Base-by-base conservation (phyloP, 2,113 vertebrate species). In the Geococcyx californianus region DNA sequence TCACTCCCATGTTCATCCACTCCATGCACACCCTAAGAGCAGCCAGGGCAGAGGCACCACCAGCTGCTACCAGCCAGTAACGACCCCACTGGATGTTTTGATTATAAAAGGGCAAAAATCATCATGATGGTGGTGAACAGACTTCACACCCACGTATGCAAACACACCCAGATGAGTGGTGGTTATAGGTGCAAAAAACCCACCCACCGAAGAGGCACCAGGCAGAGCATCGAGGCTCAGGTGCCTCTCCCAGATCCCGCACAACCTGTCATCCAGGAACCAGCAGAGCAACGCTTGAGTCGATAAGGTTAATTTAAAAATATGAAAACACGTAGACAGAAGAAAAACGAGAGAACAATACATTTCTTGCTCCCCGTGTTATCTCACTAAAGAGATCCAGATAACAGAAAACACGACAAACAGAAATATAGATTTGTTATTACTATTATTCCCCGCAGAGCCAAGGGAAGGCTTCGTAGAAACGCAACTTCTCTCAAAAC, bases 351-450 rank as follows among this genome's bases (percentile, higher is more conserved):
- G 23, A 68, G 11, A 86, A 44, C 7, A 2, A 34, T 16, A 23
- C 51, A 54, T 89, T 80, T 86, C 86, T 86, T 67, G 67, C 76
- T 74, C 23, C 68, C 73, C 0, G 0, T 24, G 64, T 89, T 90
- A 93, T 77, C 86, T 90, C 33, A 7, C 9, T 78, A 58, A 92
- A 89, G 86, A 84, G 89, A 90, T 94, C 29, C 76, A 51, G 79
- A 89, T 63, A 95, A 84, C 38, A 44, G 79, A 63, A 63, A 80
- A 77, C 68, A 80, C 1, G 2, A 84, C 1, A 6, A 84, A 59
- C 20, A 76, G 82, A 93, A 92, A 87, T 96, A 94, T 58, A 28
- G 84, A 93, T 95, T 72, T 76, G 63, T 94, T 94, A 90, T 86
- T 94, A 80, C 67, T 54, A 31, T 85, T 11, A 42, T 78, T 94